Conservation (phyloP, 64 coral and sea anemone genomes). For the Dendronephthya gigantea region DNA sequence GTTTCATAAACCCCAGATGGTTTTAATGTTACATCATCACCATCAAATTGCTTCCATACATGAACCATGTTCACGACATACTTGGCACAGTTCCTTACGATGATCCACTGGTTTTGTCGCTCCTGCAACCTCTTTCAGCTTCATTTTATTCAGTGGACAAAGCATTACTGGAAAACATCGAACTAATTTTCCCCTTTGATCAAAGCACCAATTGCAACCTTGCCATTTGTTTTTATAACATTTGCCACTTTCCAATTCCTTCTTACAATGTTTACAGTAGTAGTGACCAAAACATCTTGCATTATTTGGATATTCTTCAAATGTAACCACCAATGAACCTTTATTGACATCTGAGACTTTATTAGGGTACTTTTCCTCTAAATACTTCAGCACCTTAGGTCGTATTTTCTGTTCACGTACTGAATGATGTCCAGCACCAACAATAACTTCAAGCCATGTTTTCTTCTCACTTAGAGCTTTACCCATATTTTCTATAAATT, state of each 20-base stretch:
- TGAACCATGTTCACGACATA: not conserved
- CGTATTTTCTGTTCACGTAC: not conserved
- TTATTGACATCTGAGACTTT: not conserved
- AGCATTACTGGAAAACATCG: not conserved
- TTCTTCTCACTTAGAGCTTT: not conserved
- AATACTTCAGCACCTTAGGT: not conserved
- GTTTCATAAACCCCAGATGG: too few species aligned
- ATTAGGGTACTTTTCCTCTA: not conserved
- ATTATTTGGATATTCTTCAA: not conserved
- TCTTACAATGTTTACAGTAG: not conserved
- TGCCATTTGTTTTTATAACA: not conserved
- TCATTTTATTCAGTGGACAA: not conserved
- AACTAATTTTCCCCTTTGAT: not conserved
- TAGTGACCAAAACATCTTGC: not conserved
- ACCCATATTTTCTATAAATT: not conserved
- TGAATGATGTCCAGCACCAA: not conserved
- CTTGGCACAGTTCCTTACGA: not conserved
- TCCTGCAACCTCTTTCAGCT: not conserved
- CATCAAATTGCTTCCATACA: too few species aligned
- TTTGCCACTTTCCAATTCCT: not conserved
- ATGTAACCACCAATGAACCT: not conserved
- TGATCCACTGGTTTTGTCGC: not conserved
- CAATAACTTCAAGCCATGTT: slow-evolving; percentile 7
- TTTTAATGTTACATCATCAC: too few species aligned
- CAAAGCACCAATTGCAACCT: not conserved